A percentile compares a stretch with the other conserved stretches of the same genome.
phyloP scores from a whole-genome alignment of 2,888 invertebrate genomes.

The Apotomis capreana region DNA sequence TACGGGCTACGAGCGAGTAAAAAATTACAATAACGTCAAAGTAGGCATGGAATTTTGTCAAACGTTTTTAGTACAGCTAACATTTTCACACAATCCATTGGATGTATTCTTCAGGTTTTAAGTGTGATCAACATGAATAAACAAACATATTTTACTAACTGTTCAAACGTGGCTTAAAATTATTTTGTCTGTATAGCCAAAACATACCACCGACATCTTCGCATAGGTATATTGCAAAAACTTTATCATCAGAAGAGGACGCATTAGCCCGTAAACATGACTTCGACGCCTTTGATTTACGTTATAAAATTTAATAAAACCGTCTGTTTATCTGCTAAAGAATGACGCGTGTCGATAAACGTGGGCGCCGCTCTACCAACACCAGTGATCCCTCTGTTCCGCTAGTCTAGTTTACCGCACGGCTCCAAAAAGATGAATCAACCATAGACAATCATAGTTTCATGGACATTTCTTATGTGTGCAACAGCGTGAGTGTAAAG shows the following conservation, averaged over 20 bases:
- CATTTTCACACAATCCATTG: too few species aligned
- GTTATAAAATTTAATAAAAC: slow-evolving; percentile 50
- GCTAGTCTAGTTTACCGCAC: slow-evolving; percentile 50
- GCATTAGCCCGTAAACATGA: slow-evolving; percentile 30
- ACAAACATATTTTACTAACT: background rate
- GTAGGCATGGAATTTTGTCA: too few species aligned
- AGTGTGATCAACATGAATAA: too few species aligned
- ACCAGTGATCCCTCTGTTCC: slow-evolving; percentile 54
- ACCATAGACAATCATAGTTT: background rate
- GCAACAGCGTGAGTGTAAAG: too few species aligned
- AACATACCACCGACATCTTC: background rate
- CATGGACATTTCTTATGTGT: background rate
- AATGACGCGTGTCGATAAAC: slow-evolving; percentile 68
- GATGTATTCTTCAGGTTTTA: too few species aligned
- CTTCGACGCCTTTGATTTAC: slow-evolving; percentile 29
- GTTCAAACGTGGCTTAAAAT: background rate
- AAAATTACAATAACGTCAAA: too few species aligned
- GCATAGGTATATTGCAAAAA: slow-evolving; percentile 10
- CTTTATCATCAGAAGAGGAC: slow-evolving; percentile 19
- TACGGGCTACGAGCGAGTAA: slow-evolving; percentile 18
- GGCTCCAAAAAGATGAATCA: slow-evolving; percentile 6
- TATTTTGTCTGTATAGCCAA: background rate
- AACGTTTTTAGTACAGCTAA: too few species aligned
- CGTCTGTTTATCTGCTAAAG: slow-evolving; percentile 60
- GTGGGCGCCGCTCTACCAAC: slow-evolving; percentile 59